Base-by-base conservation (phyloP, 2,797 vertebrate species). In the Malacoctenus gilli region DNA sequence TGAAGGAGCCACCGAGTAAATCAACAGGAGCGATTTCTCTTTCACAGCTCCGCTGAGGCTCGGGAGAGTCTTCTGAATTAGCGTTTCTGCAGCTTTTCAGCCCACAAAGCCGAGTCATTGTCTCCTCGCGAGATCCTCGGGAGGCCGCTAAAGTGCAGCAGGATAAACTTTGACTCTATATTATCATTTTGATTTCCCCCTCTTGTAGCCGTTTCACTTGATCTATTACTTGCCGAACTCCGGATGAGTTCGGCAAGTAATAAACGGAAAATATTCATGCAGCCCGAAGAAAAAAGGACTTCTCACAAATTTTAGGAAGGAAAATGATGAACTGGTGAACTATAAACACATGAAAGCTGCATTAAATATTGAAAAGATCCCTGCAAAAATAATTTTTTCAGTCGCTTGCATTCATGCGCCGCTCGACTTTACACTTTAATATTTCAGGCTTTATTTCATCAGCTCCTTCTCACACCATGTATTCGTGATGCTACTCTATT, bases 381-480 rank as follows among this genome's bases (percentile, higher is more conserved):
- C n/a, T 19, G 38, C 9, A 59, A 62, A 68, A 67, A 52, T 0
- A 0, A 53, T 75, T 55, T 50, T n/a, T 42, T 52, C 42, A 59
- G 63, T 36, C 1, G 9, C 63, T 44, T 13, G 18, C 49, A 70
- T 28, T 28, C 38, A 14, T 9, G 12, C 47, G 31, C 35, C 35
- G 11, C 14, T 22, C 56, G 40, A 39, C 28, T 48, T 59, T 34
- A 34, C 21, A 21, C 25, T 56, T 53, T 39, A 67, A 67, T 72
- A 59, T 61, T 68, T 68, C 25, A 64, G 35, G 10, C 39, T 74
- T 59, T 72, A 44, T 64, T 65, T 35, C 58, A 59, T 56, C 59
- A 34, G 42, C 30, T 59, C 0, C 36, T n/a, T 35, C 47, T 60
- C 14, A 41, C 15, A n/a, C 18, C 14, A 9, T 10, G 22, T 28